phyloP scores from a whole-genome alignment of 2,113 vertebrate species.

The Catharus bicknelli region DNA sequence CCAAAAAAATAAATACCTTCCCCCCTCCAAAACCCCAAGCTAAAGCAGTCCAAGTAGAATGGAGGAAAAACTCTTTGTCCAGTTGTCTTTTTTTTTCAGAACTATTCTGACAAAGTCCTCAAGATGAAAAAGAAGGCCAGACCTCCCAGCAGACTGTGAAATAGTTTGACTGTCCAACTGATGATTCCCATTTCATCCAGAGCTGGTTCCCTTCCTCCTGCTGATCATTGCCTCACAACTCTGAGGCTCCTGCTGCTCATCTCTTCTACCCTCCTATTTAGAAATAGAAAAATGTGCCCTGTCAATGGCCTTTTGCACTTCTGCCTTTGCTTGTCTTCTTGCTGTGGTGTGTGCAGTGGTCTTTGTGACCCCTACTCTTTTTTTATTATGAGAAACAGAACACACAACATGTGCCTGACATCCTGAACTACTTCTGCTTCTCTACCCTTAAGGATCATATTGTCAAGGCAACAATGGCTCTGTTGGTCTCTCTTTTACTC shows the following conservation, averaged over 20 bases:
- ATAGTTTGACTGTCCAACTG: neutral
- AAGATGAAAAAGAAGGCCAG: slow-evolving; percentile 17
- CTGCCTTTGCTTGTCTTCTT: slow-evolving; percentile 18
- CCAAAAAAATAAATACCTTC: neutral
- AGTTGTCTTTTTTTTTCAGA: neutral
- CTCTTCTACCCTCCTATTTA: neutral
- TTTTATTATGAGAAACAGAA: slow-evolving; percentile 21
- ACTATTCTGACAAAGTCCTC: slow-evolving; percentile 25
- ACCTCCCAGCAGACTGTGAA: neutral
- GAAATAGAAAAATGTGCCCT: slow-evolving; percentile 25
- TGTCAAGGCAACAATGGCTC: slow-evolving; percentile 33
- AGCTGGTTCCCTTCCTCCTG: slow-evolving; percentile 24
- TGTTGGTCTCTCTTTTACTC: slow-evolving; percentile 2
- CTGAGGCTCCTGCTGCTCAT: slow-evolving; percentile 38
- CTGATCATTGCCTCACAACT: neutral
- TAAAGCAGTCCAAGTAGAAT: neutral
- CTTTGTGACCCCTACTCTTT: neutral
- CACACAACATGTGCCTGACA: neutral
- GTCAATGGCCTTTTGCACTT: slow-evolving; percentile 17
- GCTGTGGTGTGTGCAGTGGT: neutral
- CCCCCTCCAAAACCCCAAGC: neutral
- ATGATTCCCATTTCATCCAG: neutral
- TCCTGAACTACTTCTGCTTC: slow-evolving; percentile 11
- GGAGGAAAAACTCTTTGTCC: slow-evolving; percentile 29
- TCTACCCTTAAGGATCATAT: neutral